Conservation (phyloP, 23 tunicate species). For the Diplosoma virens region DNA sequence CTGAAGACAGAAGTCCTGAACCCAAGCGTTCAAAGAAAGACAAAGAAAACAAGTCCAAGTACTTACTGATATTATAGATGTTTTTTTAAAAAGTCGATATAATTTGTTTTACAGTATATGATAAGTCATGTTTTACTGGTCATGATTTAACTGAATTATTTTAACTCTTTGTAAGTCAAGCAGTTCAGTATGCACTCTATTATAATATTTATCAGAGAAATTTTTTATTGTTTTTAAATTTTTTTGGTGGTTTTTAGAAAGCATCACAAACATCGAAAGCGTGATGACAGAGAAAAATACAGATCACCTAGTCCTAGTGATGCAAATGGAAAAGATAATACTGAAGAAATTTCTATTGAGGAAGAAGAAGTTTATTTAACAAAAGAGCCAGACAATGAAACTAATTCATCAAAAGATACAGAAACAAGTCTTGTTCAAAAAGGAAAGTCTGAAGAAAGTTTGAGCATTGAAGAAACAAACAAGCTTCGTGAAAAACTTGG, state of each 20-base stretch:
- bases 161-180: too few relatives aligned
- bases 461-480: slow-evolving; percentile 91
- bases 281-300: background rate
- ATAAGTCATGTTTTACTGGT: too few relatives aligned
- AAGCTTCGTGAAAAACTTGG: slow-evolving; percentile 79
- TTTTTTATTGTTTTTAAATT: too few relatives aligned
- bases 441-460: slow-evolving; percentile 37
- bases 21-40: slow-evolving; percentile 33
- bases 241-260: slow-evolving; percentile 12
- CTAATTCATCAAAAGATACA: background rate
- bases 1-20: slow-evolving; percentile 70
- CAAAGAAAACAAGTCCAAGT: slow-evolving; percentile 39
- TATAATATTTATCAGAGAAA: too few relatives aligned
- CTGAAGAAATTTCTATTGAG: slow-evolving; percentile 10
- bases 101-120: too few relatives aligned
- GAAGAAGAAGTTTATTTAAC: slow-evolving; percentile 35
- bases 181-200: too few relatives aligned
- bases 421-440: slow-evolving; percentile 25
- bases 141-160: too few relatives aligned
- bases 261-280: background rate
- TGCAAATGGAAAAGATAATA: background rate
- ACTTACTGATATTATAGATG: too few relatives aligned
- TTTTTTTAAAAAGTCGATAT: too few relatives aligned
- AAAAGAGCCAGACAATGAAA: background rate
- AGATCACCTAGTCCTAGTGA: background rate